Conservation (phyloP, 2,797 vertebrate genomes). For the Philypnodon macrostomus region DNA sequence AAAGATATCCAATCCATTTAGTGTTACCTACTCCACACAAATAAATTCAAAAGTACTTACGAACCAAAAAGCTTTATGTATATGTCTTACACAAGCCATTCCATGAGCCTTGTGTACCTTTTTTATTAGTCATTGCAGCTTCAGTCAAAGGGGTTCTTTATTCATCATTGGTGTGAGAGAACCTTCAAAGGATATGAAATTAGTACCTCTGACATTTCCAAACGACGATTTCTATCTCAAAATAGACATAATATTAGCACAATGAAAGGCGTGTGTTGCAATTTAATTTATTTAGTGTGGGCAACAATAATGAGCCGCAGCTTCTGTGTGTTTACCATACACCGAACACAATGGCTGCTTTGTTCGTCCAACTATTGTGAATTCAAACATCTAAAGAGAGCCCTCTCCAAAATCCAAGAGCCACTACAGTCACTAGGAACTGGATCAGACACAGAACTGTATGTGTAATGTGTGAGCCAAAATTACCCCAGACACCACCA, state of each 20-base stretch:
- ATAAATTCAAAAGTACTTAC: no score
- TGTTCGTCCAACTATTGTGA: slow-evolving; percentile 25
- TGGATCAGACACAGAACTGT: slow-evolving; percentile 19
- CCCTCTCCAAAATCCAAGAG: slow-evolving; percentile 4
- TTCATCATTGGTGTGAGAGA: no score
- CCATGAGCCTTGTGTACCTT: no score
- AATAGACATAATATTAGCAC: background rate
- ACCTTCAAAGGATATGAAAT: no score
- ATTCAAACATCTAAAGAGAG: slow-evolving; percentile 16
- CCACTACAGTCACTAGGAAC: slow-evolving; percentile 23
- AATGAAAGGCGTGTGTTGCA: slow-evolving; percentile 1
- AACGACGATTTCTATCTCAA: background rate
- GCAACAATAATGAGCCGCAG: slow-evolving; percentile 8
- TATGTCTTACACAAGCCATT: no score
- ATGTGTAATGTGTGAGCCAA: slow-evolving; percentile 19
- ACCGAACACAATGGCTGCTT: slow-evolving; percentile 16
- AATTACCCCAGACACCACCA: slow-evolving; percentile 14
- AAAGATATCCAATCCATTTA: no score
- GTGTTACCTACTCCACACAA: no score
- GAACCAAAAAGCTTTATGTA: no score
- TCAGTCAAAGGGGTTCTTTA: no score
- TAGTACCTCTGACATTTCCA: no score
- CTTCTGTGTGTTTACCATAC: slow-evolving; percentile 16
- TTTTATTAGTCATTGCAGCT: no score
- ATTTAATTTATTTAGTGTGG: slow-evolving; percentile 8